Evolutionary conservation across 2,888 invertebrate species (phyloP), one percentile per base, ranked within the genome.

Genomic region (Pollenia griseotomentosa): DNA sequence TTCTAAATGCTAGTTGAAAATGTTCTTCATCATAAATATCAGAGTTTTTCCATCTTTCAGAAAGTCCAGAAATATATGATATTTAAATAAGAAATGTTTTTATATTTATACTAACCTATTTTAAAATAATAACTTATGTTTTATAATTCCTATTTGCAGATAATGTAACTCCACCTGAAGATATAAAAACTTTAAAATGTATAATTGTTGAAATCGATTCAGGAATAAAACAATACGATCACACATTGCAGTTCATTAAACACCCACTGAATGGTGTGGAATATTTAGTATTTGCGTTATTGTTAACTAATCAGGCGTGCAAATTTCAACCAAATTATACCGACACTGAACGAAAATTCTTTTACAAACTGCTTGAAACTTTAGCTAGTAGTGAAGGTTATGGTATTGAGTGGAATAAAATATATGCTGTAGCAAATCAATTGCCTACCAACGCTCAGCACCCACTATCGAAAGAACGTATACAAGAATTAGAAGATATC

Each of bases 321-420:
- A 89, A 89, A 44, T 81, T 84, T 44, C 88, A 90, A 55, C 88
- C 89, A 2, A 89, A 89, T 59, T 89, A 90, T 53, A 87, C 88
- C 0, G 90, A 90, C 61, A 88, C 84, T 0, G 91, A 91, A 83
- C 86, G 90, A 9, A 86, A 89, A 71, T 91, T 90, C 77, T 91
- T 91, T 59, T 88, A 88, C 4, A 83, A 90, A 63, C 42, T 91
- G 23, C 46, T 91, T 0, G 89, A 88, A 51, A 83, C 84, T 7
- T 86, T 90, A 66, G 90, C 89, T 0, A 77, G 57, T n/a, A 71
- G 75, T 23, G 89, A 90, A 5, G 88, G 90, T 23, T 90, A 89
- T 68, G 89, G 90, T 4, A 89, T 91, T 19, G 85, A 88, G 44
- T 90, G 89, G 88, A 87, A 89, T 33, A 80, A 85, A 9, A 89